A percentile compares a stretch with the other conserved stretches of the same genome.
Conservation (phyloP, 2,888 invertebrate genomes). For the Amaurobius ferox region DNA sequence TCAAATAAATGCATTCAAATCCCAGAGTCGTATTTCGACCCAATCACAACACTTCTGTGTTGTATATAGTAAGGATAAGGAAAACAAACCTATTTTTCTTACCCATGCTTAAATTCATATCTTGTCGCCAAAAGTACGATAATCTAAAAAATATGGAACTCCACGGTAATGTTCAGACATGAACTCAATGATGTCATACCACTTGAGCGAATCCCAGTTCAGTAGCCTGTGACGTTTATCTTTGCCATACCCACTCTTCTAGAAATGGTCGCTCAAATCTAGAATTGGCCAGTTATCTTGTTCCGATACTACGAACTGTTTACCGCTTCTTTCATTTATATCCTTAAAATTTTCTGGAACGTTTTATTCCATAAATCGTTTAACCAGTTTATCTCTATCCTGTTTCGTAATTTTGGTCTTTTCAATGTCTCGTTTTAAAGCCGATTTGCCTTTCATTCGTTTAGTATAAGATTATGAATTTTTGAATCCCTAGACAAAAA, state of each 20-base stretch:
- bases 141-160: neutral
- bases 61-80: neutral
- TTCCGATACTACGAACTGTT: neutral
- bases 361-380: too few species aligned
- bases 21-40: too few species aligned
- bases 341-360: too few species aligned
- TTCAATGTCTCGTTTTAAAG: too few species aligned
- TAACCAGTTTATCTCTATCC: too few species aligned
- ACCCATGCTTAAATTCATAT: neutral
- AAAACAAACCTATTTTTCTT: neutral
- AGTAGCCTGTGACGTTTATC: slow-evolving; percentile 26
- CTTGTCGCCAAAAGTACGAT: neutral
- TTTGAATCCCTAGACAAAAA: too few species aligned
- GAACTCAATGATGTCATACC: slow-evolving; percentile 23
- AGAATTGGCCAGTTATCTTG: slow-evolving; percentile 23
- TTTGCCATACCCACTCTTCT: slow-evolving; percentile 39
- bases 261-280: neutral
- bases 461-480: too few species aligned
- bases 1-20: too few species aligned
- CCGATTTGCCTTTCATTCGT: too few species aligned
- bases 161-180: neutral
- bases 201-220: slow-evolving; percentile 37
- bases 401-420: too few species aligned
- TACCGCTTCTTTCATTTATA: too few species aligned
- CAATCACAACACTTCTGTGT: too few species aligned